Evolutionary conservation across 2,113 vertebrate genomes (phyloP).

Genomic region (Oryzias curvinotus): DNA sequence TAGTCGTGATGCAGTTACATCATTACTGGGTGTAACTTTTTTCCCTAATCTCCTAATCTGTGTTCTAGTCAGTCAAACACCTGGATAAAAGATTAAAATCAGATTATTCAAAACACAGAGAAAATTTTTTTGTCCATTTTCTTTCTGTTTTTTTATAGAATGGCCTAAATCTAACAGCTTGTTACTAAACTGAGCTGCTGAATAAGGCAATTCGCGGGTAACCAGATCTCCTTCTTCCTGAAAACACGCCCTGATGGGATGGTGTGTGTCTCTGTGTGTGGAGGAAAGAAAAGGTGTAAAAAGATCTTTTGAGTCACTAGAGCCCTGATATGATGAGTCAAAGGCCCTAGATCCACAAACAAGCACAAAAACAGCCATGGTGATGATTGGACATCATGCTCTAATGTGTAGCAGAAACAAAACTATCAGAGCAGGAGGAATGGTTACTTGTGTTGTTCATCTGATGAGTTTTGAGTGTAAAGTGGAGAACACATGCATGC

Average conservation of each 20-base stretch:
- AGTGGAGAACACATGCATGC: too few species aligned
- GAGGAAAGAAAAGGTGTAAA: constrained; percentile 41
- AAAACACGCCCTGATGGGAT: constrained; percentile 53
- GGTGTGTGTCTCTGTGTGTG: constrained; percentile 9
- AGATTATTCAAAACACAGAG: too few species aligned
- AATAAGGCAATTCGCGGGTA: constrained; percentile 33
- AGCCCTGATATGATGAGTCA: constrained; percentile 38
- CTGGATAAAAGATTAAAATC: too few species aligned
- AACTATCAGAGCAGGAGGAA: background rate
- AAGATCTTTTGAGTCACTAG: constrained; percentile 64
- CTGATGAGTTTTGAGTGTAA: too few species aligned
- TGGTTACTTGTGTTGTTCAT: background rate
- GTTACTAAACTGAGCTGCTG: constrained; percentile 9
- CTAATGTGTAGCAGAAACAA: constrained; percentile 2
- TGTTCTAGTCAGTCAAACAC: too few species aligned
- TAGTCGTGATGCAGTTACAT: constrained; percentile 16
- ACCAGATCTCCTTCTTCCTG: constrained; percentile 47
- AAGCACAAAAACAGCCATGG: constrained; percentile 15
- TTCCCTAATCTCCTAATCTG: background rate
- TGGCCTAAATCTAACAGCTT: background rate
- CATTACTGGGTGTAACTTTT: background rate
- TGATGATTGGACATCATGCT: background rate
- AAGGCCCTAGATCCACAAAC: constrained; percentile 23
- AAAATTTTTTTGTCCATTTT: too few species aligned
- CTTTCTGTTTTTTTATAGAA: too few species aligned